A percentile compares a stretch with the other conserved stretches of the same genome.
phyloP scores from a whole-genome alignment of 2,888 invertebrate genomes.

The Drosophila nr. perissopoda region DNA sequence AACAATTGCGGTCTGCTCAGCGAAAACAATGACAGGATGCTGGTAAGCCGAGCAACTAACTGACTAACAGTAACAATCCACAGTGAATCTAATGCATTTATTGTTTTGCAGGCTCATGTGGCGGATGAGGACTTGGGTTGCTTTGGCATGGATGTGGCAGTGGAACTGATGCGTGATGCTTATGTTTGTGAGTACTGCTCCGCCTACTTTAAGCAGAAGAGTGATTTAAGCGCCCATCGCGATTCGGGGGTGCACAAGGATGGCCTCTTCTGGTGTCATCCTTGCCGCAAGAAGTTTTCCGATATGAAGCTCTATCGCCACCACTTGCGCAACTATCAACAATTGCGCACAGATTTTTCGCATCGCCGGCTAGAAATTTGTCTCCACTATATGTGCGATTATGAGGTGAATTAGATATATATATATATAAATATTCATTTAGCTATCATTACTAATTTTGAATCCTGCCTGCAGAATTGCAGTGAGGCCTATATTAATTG shows the following conservation, averaged over 20 bases:
- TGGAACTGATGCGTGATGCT: constrained; percentile 61
- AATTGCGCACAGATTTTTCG: constrained; percentile 43
- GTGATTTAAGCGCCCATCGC: constrained; percentile 75
- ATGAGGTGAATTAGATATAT: constrained; percentile 56
- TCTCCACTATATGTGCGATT: constrained; percentile 77
- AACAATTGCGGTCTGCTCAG: constrained; percentile 76
- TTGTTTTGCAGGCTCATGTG: constrained; percentile 33
- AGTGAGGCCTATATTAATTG: constrained; percentile 77
- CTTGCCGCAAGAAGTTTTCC: constrained; percentile 57
- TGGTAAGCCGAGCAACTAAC: constrained; percentile 47
- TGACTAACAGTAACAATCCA: background rate
- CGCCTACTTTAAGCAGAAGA: constrained; percentile 68
- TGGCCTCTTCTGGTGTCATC: constrained; percentile 67
- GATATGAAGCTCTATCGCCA: constrained; percentile 73
- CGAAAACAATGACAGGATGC: constrained; percentile 50
- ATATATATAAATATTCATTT: background rate
- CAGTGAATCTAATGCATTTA: background rate
- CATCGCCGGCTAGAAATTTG: constrained; percentile 63
- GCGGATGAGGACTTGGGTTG: constrained; percentile 36
- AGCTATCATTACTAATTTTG: background rate
- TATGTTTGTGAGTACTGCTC: constrained; percentile 82
- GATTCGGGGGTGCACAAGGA: constrained; percentile 66
- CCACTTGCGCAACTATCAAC: constrained; percentile 64
- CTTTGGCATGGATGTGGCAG: constrained; percentile 42
- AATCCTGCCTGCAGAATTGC: constrained; percentile 69